A percentile compares a stretch with the other conserved stretches of the same genome.
phyloP scores from a whole-genome alignment of 64 coral and sea anemone species.

The Montipora sp. region DNA sequence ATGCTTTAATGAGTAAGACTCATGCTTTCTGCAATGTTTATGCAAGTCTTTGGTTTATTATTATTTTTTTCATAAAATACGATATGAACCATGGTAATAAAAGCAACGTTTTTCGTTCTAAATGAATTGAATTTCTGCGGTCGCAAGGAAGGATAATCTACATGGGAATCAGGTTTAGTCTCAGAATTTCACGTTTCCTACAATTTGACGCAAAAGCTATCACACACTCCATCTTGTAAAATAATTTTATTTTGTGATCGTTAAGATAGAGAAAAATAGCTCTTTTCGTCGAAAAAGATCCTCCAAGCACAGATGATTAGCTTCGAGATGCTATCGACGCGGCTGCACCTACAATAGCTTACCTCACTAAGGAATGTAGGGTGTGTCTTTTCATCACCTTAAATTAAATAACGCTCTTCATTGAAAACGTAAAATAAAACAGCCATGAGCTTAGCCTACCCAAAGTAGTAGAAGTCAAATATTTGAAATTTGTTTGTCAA shows the following conservation, averaged over 20 bases:
- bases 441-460: neutral
- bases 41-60: neutral
- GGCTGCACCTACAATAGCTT: neutral
- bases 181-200: neutral
- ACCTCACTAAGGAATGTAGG: neutral
- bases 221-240: neutral
- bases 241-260: neutral
- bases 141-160: neutral
- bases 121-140: neutral
- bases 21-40: neutral
- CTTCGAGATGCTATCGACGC: neutral
- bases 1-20: neutral
- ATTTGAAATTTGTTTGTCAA: conserved; percentile 36
- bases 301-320: no score
- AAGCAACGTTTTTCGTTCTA: neutral
- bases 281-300: neutral
- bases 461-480: conserved; percentile 20
- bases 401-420: neutral
- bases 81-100: neutral
- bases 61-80: neutral
- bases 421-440: no score
- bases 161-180: neutral
- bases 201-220: neutral
- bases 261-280: neutral
- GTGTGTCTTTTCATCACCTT: neutral